Evolutionary conservation across 2,888 invertebrate genomes (phyloP).

Genomic region (Hydroisotoma schaefferi): DNA sequence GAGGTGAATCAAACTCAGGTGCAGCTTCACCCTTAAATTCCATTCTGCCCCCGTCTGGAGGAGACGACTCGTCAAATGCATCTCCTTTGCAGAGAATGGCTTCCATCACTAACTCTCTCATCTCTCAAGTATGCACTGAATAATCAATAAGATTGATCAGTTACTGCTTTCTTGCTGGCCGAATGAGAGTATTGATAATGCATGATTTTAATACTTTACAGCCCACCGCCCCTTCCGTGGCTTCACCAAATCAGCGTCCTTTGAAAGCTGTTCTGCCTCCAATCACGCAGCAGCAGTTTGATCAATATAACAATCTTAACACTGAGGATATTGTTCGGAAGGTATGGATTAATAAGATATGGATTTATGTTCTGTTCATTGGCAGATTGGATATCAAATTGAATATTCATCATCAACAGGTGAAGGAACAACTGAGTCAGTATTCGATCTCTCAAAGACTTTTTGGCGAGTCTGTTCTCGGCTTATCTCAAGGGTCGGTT

Average conservation of each 20-base stretch:
- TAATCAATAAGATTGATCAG: neutral
- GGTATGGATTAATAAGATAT: slow-evolving; percentile 51
- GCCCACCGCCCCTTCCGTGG: slow-evolving; percentile 74
- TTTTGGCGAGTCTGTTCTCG: slow-evolving; percentile 97
- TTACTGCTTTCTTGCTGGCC: too few species aligned
- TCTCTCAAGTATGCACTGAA: slow-evolving; percentile 69
- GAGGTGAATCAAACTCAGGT: slow-evolving; percentile 53
- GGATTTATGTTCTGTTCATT: neutral
- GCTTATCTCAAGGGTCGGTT: slow-evolving; percentile 93
- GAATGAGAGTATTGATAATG: too few species aligned
- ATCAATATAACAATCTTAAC: slow-evolving; percentile 94
- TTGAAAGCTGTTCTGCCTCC: slow-evolving; percentile 95
- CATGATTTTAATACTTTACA: too few species aligned
- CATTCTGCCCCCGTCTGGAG: slow-evolving; percentile 74
- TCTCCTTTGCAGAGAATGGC: slow-evolving; percentile 97
- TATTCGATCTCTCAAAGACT: slow-evolving; percentile 96
- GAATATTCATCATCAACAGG: slow-evolving; percentile 54
- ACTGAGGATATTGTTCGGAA: slow-evolving; percentile 97
- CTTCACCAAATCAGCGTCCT: slow-evolving; percentile 77
- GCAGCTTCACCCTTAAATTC: slow-evolving; percentile 59
- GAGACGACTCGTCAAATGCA: slow-evolving; percentile 72
- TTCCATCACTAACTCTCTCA: slow-evolving; percentile 93
- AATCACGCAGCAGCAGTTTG: slow-evolving; percentile 98
- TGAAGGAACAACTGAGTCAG: slow-evolving; percentile 89
- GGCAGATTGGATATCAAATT: slow-evolving; percentile 9